Evolutionary conservation across 2,113 vertebrate species (phyloP).

Genomic region (Beaufortia kweichowensis): DNA sequence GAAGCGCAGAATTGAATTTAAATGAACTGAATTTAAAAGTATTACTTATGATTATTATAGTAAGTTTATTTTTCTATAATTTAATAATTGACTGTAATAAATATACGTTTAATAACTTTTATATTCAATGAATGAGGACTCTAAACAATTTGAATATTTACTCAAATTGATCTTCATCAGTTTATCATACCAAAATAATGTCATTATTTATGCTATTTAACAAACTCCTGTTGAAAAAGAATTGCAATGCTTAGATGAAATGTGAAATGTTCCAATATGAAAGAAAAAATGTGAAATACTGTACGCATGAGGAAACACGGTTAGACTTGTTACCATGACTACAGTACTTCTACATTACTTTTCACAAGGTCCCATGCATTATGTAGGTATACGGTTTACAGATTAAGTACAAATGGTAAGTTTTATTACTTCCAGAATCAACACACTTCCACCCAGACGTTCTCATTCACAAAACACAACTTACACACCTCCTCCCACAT

Average conservation of each 20-base stretch:
- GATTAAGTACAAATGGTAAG: neutral
- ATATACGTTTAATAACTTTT: neutral
- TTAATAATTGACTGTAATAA: neutral
- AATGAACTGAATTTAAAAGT: too few relatives aligned
- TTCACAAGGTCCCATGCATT: slow-evolving; percentile 26
- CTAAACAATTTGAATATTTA: neutral
- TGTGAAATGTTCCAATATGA: neutral
- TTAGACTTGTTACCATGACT: slow-evolving; percentile 41
- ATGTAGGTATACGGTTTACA: neutral
- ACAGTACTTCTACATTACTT: slow-evolving; percentile 31
- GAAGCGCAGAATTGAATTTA: too few relatives aligned
- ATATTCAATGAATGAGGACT: neutral
- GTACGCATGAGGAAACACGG: neutral
- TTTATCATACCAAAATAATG: too few relatives aligned
- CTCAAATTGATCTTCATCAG: too few relatives aligned
- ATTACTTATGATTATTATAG: neutral
- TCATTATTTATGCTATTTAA: too few relatives aligned
- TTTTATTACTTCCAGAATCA: neutral
- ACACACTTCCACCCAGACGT: neutral
- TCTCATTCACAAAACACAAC: slow-evolving; percentile 1
- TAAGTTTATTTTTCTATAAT: neutral
- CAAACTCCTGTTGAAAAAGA: neutral
- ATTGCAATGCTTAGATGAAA: neutral
- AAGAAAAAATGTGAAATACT: slow-evolving; percentile 10
- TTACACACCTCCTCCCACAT: neutral